A percentile compares a stretch with the other conserved stretches of the same genome.
phyloP scores from a whole-genome alignment of 2,888 invertebrate species.

The Apodemia zela region DNA sequence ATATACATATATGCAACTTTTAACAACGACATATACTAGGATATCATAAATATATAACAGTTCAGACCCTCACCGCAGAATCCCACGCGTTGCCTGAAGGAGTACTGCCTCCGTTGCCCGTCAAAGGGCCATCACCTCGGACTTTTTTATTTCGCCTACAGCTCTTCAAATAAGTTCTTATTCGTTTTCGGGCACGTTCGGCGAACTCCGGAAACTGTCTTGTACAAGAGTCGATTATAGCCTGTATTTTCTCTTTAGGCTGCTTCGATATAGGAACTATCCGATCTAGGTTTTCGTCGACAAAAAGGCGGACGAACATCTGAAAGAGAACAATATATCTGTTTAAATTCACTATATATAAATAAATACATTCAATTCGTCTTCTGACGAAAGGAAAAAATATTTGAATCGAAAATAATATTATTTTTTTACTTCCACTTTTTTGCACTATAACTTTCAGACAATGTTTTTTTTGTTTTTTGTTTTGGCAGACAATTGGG shows the following conservation, averaged over 20 bases:
- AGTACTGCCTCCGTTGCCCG: conserved; percentile 57
- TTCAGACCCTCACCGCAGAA: conserved; percentile 86
- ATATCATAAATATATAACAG: conserved; percentile 40
- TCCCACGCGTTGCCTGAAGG: conserved; percentile 87
- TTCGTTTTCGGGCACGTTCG: conserved; percentile 95
- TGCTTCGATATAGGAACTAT: conserved; percentile 98
- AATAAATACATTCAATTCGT: no score
- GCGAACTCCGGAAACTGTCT: conserved; percentile 98
- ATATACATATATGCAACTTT: no score
- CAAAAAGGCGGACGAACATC: conserved; percentile 98
- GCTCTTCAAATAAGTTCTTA: conserved; percentile 96
- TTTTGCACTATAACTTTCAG: no score
- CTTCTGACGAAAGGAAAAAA: background rate
- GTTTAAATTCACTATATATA: background rate
- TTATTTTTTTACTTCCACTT: background rate
- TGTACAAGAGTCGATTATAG: conserved; percentile 97
- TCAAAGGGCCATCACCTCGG: conserved; percentile 84
- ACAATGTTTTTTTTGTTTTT: no score
- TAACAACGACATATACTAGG: conserved; percentile 30
- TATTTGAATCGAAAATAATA: background rate
- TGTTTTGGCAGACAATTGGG: no score
- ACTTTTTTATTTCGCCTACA: conserved; percentile 96
- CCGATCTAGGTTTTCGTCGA: conserved; percentile 97
- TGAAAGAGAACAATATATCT: conserved; percentile 53
- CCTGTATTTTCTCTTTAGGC: conserved; percentile 98